phyloP scores from a whole-genome alignment of 2,888 invertebrate species.

The Chymomyza amoena region DNA sequence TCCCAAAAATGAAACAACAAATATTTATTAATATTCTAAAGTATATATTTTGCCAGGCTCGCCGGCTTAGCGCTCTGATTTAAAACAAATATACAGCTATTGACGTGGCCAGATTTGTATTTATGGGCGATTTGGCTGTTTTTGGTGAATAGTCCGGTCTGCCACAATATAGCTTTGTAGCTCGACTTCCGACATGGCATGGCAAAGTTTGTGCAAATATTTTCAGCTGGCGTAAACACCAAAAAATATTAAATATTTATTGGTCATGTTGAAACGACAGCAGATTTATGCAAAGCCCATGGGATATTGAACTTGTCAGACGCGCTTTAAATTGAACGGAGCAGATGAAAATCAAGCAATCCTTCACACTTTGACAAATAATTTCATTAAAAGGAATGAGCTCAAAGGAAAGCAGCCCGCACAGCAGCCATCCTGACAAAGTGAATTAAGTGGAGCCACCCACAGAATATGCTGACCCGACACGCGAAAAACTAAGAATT shows the following conservation, averaged over 20 bases:
- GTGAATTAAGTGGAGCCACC: neutral
- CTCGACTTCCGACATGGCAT: slow-evolving; percentile 16
- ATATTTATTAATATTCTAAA: slow-evolving; percentile 65
- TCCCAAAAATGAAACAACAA: slow-evolving; percentile 45
- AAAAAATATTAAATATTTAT: slow-evolving; percentile 46
- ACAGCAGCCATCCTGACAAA: neutral
- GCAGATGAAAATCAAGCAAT: neutral
- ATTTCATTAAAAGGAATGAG: slow-evolving; percentile 58
- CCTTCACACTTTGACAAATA: slow-evolving; percentile 52
- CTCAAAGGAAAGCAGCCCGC: neutral
- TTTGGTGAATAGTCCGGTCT: neutral
- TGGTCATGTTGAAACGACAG: neutral
- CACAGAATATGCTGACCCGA: slow-evolving; percentile 21
- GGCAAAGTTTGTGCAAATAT: slow-evolving; percentile 45
- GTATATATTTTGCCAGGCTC: slow-evolving; percentile 37
- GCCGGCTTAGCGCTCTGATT: slow-evolving; percentile 42
- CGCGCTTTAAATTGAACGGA: neutral
- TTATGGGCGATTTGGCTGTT: slow-evolving; percentile 1
- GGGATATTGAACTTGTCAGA: slow-evolving; percentile 12
- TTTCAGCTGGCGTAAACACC: slow-evolving; percentile 35
- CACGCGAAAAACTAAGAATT: slow-evolving; percentile 50
- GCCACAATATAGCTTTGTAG: neutral
- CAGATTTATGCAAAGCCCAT: neutral
- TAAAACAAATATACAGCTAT: slow-evolving; percentile 33
- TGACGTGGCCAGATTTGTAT: neutral